Base-by-base conservation (phyloP, 2,888 invertebrate genomes). In the Acanthosepion lycidas region DNA sequence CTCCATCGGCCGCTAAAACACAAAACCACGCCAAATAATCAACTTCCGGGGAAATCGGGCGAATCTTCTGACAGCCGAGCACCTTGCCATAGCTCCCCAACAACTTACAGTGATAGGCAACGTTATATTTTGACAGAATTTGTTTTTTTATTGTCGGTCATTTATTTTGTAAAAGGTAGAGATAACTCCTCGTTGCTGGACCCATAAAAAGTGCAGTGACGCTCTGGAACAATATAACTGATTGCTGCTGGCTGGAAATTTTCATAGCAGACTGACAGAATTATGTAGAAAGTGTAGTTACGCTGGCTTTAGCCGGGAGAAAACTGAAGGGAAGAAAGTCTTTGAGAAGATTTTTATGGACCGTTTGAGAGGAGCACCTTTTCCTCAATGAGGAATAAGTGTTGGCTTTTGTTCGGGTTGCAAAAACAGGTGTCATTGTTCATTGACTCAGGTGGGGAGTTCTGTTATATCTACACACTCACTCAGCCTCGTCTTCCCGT, bases 341-440 rank as follows among this genome's bases (percentile, higher is more conserved):
- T 78, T 33, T n/a, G n/a, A 33, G 15, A n/a, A 42, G 78, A 78
- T 78, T 78, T 78, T 78, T 78, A 78, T 78, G 78, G 78, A 33
- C 33, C 78, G 78, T 78, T 78, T 33, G 78, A 78, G n/a, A 78
- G n/a, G n/a, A 78, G 78, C 78, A 78, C n/a, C 12, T n/a, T 78
- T 78, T 78, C 78, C 33, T 15, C 78, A 78, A 78, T 33, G 78
- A 78, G 12, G n/a, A 78, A n/a, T n/a, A n/a, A 78, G 12, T 12
- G n/a, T n/a, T 78, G 78, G 6, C 6, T n/a, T 8, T 78, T 78
- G 78, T 33, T 78, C 78, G 9, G n/a, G 15, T 78, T 78, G n/a
- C 78, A n/a, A n/a, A 33, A 78, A 78, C 78, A 78, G 78, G 78
- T 78, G 78, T 78, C 78, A 78, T 78, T 78, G 78, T 78, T 78